These are phyloP conservation scores for Eupsilia transversa DNA, from an alignment of 2,888 invertebrate genomes.

Conservation along the genomic window DNA sequence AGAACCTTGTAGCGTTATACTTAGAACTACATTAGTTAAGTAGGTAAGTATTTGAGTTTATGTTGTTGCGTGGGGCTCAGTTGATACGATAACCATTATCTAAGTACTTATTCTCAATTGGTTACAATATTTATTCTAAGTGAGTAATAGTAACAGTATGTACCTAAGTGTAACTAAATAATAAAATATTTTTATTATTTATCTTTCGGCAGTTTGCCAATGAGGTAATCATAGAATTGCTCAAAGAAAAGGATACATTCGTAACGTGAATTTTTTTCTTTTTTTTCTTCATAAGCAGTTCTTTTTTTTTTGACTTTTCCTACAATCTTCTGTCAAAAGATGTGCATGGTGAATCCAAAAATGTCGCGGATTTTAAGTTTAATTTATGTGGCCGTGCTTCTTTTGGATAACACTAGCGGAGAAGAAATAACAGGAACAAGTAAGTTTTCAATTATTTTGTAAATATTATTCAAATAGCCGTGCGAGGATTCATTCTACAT, in stretches of 20 bases:
- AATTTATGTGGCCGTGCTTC: conserved; percentile 33
- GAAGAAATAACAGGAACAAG: conserved; percentile 18
- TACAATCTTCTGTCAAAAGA: conserved; percentile 20
- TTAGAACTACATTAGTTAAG: neutral
- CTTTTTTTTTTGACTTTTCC: conserved; percentile 14
- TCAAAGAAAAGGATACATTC: conserved; percentile 6
- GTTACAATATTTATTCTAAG: conserved; percentile 1
- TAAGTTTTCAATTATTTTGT: conserved; percentile 20
- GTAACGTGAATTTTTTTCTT: neutral
- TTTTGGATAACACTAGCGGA: conserved; percentile 25
- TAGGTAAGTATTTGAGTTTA: neutral
- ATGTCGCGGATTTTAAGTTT: conserved; percentile 44
- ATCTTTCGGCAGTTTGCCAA: neutral
- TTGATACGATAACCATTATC: conserved; percentile 26
- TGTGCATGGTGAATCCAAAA: conserved; percentile 7
- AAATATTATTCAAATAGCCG: neutral
- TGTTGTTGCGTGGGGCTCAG: neutral
- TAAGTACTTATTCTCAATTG: conserved; percentile 25
- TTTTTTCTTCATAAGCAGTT: neutral
- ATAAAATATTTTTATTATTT: neutral
- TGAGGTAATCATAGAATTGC: neutral
- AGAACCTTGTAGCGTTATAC: neutral
- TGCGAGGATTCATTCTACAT: neutral
- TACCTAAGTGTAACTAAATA: neutral
- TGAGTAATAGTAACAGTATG: neutral